phyloP scores from a whole-genome alignment of 2,113 vertebrate genomes.

The Engystomops pustulosus region DNA sequence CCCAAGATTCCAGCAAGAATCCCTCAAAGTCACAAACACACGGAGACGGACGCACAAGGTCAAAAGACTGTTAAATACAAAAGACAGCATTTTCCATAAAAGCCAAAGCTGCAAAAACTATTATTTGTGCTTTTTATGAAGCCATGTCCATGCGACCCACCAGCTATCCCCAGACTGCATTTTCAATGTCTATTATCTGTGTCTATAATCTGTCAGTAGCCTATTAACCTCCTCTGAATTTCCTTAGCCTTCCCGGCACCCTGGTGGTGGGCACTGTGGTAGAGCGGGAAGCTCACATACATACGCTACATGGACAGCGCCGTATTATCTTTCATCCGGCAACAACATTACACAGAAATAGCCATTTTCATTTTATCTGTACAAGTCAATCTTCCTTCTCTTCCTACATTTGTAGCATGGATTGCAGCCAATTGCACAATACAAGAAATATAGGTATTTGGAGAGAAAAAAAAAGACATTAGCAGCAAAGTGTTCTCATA shows the following conservation, averaged over 20 bases:
- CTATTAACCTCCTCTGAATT: constrained; percentile 46
- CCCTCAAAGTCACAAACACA: constrained; percentile 13
- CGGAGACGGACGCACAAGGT: constrained; percentile 25
- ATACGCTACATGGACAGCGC: neutral
- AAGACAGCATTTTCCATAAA: constrained; percentile 38
- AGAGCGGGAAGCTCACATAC: constrained; percentile 10
- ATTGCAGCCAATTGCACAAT: constrained; percentile 54
- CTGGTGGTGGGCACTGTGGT: constrained; percentile 21
- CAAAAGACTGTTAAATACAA: constrained; percentile 40
- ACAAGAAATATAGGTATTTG: constrained; percentile 48
- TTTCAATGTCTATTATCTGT: constrained; percentile 49
- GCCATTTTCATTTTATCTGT: constrained; percentile 56
- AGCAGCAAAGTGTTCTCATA: constrained; percentile 44
- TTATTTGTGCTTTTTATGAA: constrained; percentile 43
- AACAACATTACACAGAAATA: constrained; percentile 33
- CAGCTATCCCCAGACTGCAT: constrained; percentile 24
- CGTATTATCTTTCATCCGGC: constrained; percentile 35
- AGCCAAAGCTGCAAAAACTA: constrained; percentile 31
- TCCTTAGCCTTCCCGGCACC: neutral
- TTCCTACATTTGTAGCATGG: constrained; percentile 44
- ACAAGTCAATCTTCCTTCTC: constrained; percentile 44
- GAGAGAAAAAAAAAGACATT: constrained; percentile 40
- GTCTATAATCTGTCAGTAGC: constrained; percentile 34
- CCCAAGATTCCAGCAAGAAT: constrained; percentile 9
- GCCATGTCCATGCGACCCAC: neutral